These are phyloP conservation scores for Catocala nupta DNA, from an alignment of 2,888 invertebrate species.

Conservation along the genomic window DNA sequence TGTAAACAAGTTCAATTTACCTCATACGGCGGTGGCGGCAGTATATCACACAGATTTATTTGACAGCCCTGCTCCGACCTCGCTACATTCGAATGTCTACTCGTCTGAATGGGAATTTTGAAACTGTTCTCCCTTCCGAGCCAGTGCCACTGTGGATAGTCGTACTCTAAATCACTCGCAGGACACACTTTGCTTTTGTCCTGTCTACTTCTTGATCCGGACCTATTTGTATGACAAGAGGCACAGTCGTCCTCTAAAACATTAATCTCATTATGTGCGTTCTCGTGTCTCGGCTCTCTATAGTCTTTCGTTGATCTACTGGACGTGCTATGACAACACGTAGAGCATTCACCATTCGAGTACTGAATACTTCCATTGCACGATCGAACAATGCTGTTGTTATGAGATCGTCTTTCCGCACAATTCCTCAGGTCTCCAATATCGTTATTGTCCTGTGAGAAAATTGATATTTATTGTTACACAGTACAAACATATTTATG, in stretches of 20 bases:
- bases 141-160: conserved; percentile 86
- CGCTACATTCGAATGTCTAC: conserved; percentile 82
- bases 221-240: conserved; percentile 83
- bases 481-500: conserved; percentile 44
- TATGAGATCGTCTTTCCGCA: conserved; percentile 82
- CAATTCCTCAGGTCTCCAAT: conserved; percentile 81
- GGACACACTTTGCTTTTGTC: conserved; percentile 85
- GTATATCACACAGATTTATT: conserved; percentile 89
- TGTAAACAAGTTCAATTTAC: conserved; percentile 78
- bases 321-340: conserved; percentile 83
- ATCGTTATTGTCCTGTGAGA: conserved; percentile 80
- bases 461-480: conserved; percentile 65
- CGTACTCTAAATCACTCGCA: conserved; percentile 83
- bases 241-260: conserved; percentile 80
- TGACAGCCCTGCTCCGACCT: conserved; percentile 86
- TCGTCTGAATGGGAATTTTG: conserved; percentile 84
- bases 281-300: conserved; percentile 79
- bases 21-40: conserved; percentile 89
- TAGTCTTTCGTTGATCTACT: conserved; percentile 84
- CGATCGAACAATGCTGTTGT: conserved; percentile 84
- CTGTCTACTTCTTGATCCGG: conserved; percentile 82
- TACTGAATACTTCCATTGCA: conserved; percentile 84
- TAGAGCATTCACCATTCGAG: conserved; percentile 83
- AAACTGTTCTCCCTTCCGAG: conserved; percentile 84
- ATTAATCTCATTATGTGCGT: conserved; percentile 78